phyloP scores from a whole-genome alignment of 2,797 vertebrate genomes.

The Gymnocypris eckloni region DNA sequence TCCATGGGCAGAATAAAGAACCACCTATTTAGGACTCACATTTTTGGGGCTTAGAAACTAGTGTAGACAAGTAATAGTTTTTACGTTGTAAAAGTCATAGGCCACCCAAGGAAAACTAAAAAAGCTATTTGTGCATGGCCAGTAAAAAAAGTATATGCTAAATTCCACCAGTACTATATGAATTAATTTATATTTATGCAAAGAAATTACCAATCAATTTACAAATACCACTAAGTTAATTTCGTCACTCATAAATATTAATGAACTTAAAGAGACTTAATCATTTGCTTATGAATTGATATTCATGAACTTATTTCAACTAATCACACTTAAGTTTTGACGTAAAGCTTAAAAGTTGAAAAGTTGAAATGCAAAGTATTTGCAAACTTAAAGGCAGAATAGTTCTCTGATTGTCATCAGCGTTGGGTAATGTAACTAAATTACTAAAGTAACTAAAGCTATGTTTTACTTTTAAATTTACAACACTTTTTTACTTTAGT shows the following conservation, averaged over 20 bases:
- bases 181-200: neutral
- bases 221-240: neutral
- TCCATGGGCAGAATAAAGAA: neutral
- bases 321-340: neutral
- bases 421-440: too few relatives aligned
- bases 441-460: neutral
- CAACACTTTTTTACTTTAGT: neutral
- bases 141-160: neutral
- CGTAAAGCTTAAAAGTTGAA: neutral
- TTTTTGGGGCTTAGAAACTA: slow-evolving; percentile 4
- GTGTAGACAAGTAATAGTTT: neutral
- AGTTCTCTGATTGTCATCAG: neutral
- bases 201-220: neutral
- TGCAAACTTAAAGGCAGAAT: neutral
- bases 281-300: neutral
- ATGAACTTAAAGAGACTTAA: neutral
- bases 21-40: neutral
- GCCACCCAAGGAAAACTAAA: slow-evolving; percentile 18
- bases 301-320: neutral
- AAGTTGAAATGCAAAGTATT: too few relatives aligned
- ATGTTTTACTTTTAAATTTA: neutral
- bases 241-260: neutral
- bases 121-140: neutral
- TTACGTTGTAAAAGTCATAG: neutral
- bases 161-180: neutral